Evolutionary conservation across 2,113 vertebrate species (phyloP).

Genomic region (Sinocyclocheilus grahami): DNA sequence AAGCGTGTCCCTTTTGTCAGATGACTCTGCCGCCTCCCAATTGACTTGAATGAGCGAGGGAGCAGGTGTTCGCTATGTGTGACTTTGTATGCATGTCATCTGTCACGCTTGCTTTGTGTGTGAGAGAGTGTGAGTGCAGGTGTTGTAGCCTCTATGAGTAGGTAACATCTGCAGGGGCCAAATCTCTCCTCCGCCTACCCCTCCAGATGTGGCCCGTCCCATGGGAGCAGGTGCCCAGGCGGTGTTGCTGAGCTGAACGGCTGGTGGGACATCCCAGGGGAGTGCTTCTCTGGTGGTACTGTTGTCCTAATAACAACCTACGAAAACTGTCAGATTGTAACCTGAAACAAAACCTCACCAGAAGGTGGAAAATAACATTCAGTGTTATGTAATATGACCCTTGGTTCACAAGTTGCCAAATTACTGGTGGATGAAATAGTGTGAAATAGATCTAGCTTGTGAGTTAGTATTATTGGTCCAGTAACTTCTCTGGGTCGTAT

Average conservation of each 20-base stretch:
- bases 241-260: conserved; percentile 7
- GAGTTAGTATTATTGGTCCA: background rate
- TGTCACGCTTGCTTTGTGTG: conserved; percentile 28
- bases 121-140: conserved; percentile 44
- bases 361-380: background rate
- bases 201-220: conserved; percentile 43
- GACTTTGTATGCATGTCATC: conserved; percentile 25
- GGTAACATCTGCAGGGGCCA: conserved; percentile 56
- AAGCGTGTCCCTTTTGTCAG: conserved; percentile 32
- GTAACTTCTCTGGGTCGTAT: background rate
- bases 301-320: conserved; percentile 19
- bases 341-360: conserved; percentile 21
- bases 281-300: conserved; percentile 3
- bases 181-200: conserved; percentile 47
- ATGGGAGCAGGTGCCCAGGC: conserved; percentile 38
- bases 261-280: background rate
- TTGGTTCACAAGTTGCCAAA: conserved; percentile 3
- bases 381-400: conserved; percentile 6
- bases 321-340: conserved; percentile 7
- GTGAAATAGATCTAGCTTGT: background rate
- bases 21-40: conserved; percentile 35
- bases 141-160: conserved; percentile 45
- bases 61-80: conserved; percentile 45
- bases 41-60: conserved; percentile 42
- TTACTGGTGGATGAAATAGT: background rate